These are phyloP conservation scores for Limnephilus marmoratus DNA, from an alignment of 2,888 invertebrate species.

Conservation along the genomic window DNA sequence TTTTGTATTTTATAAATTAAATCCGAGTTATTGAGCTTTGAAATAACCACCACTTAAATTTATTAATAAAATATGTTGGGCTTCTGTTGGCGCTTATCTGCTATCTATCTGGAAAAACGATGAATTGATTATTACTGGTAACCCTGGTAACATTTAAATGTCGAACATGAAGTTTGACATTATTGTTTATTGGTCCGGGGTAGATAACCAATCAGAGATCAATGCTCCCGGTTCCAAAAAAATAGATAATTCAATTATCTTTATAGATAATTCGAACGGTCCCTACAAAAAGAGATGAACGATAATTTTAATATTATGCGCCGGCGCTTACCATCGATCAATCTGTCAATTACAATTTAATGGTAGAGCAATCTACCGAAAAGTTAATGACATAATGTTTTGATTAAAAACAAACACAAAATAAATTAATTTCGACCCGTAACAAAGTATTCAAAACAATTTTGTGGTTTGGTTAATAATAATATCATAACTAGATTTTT, in stretches of 20 bases:
- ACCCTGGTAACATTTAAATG: neutral
- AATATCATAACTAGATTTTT: neutral
- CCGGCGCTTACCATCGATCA: neutral
- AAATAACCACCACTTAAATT: too few species aligned
- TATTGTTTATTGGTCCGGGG: neutral
- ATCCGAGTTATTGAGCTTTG: too few species aligned
- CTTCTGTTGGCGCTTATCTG: too few species aligned
- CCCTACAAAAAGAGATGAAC: neutral
- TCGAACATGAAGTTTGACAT: slow-evolving; percentile 8
- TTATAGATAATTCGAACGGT: neutral
- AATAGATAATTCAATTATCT: slow-evolving; percentile 12
- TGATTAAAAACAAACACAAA: neutral
- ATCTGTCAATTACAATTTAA: neutral
- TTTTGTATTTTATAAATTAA: too few species aligned
- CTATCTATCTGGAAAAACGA: too few species aligned
- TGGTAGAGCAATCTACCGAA: neutral
- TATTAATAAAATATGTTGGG: too few species aligned
- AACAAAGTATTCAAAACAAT: neutral
- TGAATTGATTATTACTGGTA: neutral
- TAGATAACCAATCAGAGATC: slow-evolving; percentile 18
- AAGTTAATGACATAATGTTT: neutral
- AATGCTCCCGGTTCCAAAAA: slow-evolving; percentile 10
- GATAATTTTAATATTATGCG: neutral
- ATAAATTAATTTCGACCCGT: neutral
- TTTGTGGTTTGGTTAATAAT: neutral